Conservation (phyloP, 2,113 vertebrate species). For the Plestiodon gilberti region DNA sequence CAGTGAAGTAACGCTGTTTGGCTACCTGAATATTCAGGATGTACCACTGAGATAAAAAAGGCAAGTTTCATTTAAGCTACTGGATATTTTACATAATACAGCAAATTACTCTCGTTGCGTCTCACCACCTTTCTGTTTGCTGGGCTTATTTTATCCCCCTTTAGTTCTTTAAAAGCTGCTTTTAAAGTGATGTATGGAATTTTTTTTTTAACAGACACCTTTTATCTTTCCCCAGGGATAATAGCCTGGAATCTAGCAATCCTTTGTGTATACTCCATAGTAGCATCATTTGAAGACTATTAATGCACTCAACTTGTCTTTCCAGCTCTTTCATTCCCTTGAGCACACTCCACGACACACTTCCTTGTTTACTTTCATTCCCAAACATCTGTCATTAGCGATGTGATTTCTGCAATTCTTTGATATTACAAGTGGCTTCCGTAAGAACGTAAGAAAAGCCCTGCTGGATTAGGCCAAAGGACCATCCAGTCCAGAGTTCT, state of each 20-base stretch:
- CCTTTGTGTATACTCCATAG: background rate
- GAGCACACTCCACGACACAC: background rate
- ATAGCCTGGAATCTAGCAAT: background rate
- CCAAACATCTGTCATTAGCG: background rate
- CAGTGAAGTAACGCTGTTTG: background rate
- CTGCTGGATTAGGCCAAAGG: too few relatives aligned
- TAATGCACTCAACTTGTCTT: background rate
- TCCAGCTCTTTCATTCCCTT: background rate
- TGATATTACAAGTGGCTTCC: background rate
- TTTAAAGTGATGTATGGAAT: background rate
- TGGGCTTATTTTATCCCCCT: background rate
- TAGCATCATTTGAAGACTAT: background rate
- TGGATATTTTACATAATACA: background rate
- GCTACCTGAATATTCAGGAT: background rate
- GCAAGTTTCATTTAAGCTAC: background rate
- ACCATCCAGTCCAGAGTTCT: too few relatives aligned
- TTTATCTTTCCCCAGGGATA: background rate
- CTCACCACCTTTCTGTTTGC: background rate
- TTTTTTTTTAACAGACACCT: background rate
- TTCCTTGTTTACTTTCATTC: background rate
- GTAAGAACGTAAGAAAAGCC: too few relatives aligned
- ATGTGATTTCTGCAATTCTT: background rate
- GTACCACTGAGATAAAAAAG: background rate
- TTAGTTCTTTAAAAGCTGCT: slow-evolving; percentile 11
- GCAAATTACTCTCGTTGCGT: slow-evolving; percentile 5